A percentile compares a stretch with the other conserved stretches of the same genome.
Conservation (phyloP, 2,888 invertebrate genomes). For the Tetheella fluctuosa region DNA sequence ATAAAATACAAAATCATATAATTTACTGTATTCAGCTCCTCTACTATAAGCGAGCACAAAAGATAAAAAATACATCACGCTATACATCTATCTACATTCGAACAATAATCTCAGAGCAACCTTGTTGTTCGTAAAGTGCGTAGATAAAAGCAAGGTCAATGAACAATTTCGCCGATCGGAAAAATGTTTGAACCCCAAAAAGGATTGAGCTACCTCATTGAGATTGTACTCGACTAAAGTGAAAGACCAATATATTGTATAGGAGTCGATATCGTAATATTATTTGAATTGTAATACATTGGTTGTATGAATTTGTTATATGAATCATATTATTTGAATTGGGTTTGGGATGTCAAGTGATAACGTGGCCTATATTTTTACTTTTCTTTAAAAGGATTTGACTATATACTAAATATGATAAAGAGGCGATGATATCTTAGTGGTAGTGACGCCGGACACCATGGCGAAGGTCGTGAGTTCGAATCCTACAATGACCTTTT, state of each 20-base stretch:
- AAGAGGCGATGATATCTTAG: no score
- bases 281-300: constrained; percentile 6
- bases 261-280: constrained; percentile 2
- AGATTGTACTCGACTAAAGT: constrained; percentile 8
- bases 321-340: constrained; percentile 3
- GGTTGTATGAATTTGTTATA: neutral
- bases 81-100: neutral
- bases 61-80: constrained; percentile 2
- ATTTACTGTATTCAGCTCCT: neutral
- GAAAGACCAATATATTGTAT: constrained; percentile 7
- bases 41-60: neutral
- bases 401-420: neutral
- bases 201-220: constrained; percentile 11
- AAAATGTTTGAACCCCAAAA: constrained; percentile 11
- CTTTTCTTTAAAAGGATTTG: neutral
- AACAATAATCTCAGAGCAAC: neutral
- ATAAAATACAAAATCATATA: no score
- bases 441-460: no score
- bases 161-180: constrained; percentile 9
- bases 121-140: neutral
- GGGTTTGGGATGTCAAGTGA: neutral
- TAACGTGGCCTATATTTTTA: neutral
- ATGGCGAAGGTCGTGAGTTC: no score
- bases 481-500: no score
- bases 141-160: constrained; percentile 11